Percentiles rank a stretch among this genome's conserved stretches.
These are phyloP conservation scores for Agrypnia vestita DNA, from an alignment of 1,140 invertebrate genomes.

Conservation along the genomic window DNA sequence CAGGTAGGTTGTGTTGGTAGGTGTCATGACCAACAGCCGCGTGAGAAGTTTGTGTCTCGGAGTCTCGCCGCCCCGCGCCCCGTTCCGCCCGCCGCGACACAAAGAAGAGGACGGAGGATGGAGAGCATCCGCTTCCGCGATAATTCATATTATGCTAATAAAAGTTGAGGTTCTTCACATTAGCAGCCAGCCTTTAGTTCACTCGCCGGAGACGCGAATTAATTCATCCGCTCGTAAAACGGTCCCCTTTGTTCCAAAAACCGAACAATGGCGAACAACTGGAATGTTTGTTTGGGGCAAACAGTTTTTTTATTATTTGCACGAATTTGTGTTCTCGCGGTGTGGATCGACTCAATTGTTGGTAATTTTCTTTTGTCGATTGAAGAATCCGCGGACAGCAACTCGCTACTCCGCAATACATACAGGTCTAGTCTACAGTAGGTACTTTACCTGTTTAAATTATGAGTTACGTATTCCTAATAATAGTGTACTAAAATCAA, in stretches of 20 bases:
- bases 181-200: constrained; percentile 57
- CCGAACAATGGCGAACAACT: constrained; percentile 51
- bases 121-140: constrained; percentile 59
- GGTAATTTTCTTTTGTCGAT: constrained; percentile 10
- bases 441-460: no score
- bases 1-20: no score
- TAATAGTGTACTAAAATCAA: no score
- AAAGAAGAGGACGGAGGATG: constrained; percentile 51
- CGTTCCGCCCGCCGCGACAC: background rate
- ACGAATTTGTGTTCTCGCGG: constrained; percentile 41
- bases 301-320: constrained; percentile 26
- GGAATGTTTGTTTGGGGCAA: constrained; percentile 51
- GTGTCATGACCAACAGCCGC: no score
- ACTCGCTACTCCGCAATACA: background rate
- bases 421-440: no score
- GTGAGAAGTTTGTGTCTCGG: no score
- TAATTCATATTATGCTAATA: constrained; percentile 62
- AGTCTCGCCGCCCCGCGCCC: no score
- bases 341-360: constrained; percentile 37
- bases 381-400: background rate
- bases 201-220: constrained; percentile 59
- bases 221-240: constrained; percentile 61
- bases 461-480: no score
- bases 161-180: constrained; percentile 60
- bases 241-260: constrained; percentile 55